Conservation (phyloP, 2,888 invertebrate species). For the Monoplex corrugatus region DNA sequence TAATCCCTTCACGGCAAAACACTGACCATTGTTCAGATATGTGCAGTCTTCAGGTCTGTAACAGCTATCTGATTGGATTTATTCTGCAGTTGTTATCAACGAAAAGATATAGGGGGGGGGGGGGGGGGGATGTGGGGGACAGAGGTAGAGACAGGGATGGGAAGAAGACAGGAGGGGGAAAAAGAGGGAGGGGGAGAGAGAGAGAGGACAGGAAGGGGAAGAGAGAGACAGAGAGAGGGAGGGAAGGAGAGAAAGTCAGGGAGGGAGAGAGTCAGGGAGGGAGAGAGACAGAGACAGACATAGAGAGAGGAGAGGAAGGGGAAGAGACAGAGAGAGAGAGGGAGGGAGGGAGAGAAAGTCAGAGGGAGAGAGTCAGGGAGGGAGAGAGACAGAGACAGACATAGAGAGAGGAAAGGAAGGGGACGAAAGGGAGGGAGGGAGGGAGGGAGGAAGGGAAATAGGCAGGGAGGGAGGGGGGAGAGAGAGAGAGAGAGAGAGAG, state of each 20-base stretch:
- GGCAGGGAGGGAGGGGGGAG: background rate
- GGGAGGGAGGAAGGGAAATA: background rate
- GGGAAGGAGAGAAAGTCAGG: background rate
- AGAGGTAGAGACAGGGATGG: background rate
- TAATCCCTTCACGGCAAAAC: no score
- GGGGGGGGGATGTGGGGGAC: no score
- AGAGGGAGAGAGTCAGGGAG: background rate
- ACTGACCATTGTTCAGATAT: no score
- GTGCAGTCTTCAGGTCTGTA: no score
- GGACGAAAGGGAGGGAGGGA: background rate
- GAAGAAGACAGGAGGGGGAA: background rate
- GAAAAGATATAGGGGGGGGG: background rate
- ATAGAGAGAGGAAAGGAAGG: background rate
- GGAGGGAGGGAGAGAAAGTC: background rate
- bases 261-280: background rate
- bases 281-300: background rate
- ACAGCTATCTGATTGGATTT: no score
- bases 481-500: conserved; percentile 31
- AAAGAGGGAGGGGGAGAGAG: conserved; percentile 21
- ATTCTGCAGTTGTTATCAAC: no score
- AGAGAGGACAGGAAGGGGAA: background rate
- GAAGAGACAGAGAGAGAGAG: conserved; percentile 26
- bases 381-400: background rate
- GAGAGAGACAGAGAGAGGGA: background rate
- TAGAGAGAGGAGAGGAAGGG: background rate